Conservation (phyloP, 2,113 vertebrate species). For the Vanacampus margaritifer region DNA sequence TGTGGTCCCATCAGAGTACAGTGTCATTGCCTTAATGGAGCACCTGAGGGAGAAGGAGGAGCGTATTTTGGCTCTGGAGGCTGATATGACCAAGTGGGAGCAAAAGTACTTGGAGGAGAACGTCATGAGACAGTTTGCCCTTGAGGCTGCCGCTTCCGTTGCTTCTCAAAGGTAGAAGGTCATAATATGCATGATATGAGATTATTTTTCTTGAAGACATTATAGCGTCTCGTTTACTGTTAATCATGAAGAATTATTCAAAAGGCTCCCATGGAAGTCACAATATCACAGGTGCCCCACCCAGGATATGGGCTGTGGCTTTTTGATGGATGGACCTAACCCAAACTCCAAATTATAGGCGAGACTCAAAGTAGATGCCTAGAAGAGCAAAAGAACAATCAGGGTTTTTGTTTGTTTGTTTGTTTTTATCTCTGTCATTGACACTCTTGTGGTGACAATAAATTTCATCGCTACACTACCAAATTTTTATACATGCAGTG, state of each 20-base stretch:
- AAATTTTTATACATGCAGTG: too few species aligned
- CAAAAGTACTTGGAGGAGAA: slow-evolving; percentile 98
- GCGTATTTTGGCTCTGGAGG: slow-evolving; percentile 92
- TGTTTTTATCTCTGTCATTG: too few species aligned
- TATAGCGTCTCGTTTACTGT: not conserved
- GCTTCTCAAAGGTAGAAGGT: slow-evolving; percentile 83
- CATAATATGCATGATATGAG: not conserved
- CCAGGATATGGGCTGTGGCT: not conserved
- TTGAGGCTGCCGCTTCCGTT: slow-evolving; percentile 92
- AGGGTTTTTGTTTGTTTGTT: too few species aligned
- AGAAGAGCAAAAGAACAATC: too few species aligned
- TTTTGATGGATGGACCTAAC: not conserved
- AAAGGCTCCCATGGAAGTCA: not conserved
- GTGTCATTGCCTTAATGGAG: slow-evolving; percentile 85
- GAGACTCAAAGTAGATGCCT: not conserved
- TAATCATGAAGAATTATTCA: not conserved
- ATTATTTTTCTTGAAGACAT: not conserved
- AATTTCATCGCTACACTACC: too few species aligned
- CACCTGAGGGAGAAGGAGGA: slow-evolving; percentile 97
- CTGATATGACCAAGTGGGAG: slow-evolving; percentile 99
- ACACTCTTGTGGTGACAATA: too few species aligned
- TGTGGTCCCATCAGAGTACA: slow-evolving; percentile 77
- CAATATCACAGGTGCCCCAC: not conserved
- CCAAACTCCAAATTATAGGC: not conserved
- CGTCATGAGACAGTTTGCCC: slow-evolving; percentile 96